Evolutionary conservation across 2,113 vertebrate genomes (phyloP), one percentile per base, ranked within the genome.

Genomic region (Hypocryptadius cinnamomeus): DNA sequence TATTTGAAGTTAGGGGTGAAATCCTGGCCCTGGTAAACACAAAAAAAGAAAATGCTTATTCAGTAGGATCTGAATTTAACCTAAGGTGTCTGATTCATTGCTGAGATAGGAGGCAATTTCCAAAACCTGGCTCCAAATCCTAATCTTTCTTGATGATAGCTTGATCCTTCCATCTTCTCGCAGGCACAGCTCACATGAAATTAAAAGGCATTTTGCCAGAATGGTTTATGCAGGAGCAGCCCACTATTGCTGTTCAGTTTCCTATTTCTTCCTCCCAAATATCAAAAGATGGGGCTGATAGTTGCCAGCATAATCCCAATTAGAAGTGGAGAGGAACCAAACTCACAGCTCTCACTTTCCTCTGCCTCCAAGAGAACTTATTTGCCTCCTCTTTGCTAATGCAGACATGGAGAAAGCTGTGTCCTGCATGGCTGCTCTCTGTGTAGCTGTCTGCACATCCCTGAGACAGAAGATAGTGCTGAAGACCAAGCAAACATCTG

Each of bases 61-160:
- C 93, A 80, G 79, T 59, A 87, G 76, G 76, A 92, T 94, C 87
- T 0, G 0, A 71, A 94, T 94, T 95, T 94, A 70, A 95, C 93
- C 95, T 92, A 78, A 63, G 91, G 96, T 94, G 87, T 87, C 90
- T 95, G 94, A 94, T 96, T 92, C 94, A 92, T 90, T 91, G 59
- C 60, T 33, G 40, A 96, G 96, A 96, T 96, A 95, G 82, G 48
- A 96, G 87, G 78, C 65, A 86, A 90, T 37, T 94, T 89, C 82
- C 91, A 73, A 91, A 94, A 71, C 60, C 76, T 95, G 96, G 85
- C 91, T 95, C 82, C 79, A 90, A 91, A 88, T 90, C 60, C 76
- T 85, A 66, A 85, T 83, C 95, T 94, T 85, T 66, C 89, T 80
- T 94, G 89, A 68, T 77, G 91, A 79, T 85, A 51, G 74, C 37